phyloP scores from a whole-genome alignment of 2,797 vertebrate genomes.

The Fistularia tabacaria region DNA sequence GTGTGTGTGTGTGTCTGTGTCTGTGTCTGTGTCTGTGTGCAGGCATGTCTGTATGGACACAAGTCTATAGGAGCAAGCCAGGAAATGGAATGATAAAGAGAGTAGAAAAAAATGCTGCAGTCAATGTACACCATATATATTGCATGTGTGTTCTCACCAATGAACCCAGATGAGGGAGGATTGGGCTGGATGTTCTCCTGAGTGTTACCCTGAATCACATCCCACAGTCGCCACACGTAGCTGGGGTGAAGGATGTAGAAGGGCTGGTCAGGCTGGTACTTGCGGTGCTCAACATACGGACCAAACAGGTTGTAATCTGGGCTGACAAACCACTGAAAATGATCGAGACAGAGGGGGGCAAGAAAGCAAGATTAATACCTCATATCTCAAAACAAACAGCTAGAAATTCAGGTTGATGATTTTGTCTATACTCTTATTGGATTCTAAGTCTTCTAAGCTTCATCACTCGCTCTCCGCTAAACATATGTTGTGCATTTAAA shows the following conservation, averaged over 20 bases:
- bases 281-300: constrained; percentile 87
- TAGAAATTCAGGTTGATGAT: too few species aligned
- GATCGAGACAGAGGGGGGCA: constrained; percentile 1
- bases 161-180: constrained; percentile 97
- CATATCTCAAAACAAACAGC: too few species aligned
- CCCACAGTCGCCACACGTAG: constrained; percentile 97
- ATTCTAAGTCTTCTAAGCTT: too few species aligned
- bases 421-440: too few species aligned
- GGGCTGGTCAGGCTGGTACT: constrained; percentile 83
- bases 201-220: constrained; percentile 94
- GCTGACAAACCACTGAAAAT: constrained; percentile 87
- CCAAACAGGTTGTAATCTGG: constrained; percentile 97
- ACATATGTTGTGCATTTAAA: too few species aligned
- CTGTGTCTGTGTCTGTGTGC: neutral
- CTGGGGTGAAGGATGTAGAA: constrained; percentile 97
- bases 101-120: neutral
- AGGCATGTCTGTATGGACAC: neutral
- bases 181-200: constrained; percentile 96
- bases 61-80: neutral
- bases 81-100: constrained; percentile 35
- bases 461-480: too few species aligned
- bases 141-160: constrained; percentile 76
- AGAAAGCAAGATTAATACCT: too few species aligned
- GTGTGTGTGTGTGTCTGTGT: neutral
- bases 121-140: neutral